phyloP scores from a whole-genome alignment of 2,113 vertebrate species.

The Cinclus mexicanus region DNA sequence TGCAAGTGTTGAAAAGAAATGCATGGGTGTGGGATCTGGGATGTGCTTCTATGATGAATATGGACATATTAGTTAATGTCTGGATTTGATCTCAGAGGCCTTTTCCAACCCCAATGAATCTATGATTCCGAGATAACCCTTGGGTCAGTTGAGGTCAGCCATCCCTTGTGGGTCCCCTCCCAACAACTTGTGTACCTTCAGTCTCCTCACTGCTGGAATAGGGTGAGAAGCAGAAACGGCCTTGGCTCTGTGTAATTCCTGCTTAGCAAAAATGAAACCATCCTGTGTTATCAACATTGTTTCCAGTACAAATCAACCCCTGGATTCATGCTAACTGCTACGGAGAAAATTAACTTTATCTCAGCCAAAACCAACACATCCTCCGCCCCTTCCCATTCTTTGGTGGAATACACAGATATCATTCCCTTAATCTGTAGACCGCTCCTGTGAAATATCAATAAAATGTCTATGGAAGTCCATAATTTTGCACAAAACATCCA shows the following conservation, averaged over 20 bases:
- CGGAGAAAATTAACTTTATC: neutral
- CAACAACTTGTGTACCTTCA: neutral
- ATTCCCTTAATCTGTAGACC: neutral
- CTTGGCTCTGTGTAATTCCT: neutral
- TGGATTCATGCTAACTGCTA: neutral
- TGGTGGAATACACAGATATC: neutral
- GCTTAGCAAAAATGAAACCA: neutral
- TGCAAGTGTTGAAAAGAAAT: neutral
- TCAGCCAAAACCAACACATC: neutral
- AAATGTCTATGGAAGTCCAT: neutral
- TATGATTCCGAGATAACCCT: neutral
- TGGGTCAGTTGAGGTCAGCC: neutral
- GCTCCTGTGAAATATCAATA: neutral
- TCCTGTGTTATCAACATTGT: neutral
- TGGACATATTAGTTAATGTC: neutral
- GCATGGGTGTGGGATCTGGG: neutral
- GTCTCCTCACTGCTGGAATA: neutral
- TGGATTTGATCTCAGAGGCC: neutral
- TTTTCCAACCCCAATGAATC: neutral
- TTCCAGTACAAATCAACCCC: neutral
- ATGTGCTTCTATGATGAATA: too few relatives aligned
- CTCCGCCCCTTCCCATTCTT: neutral
- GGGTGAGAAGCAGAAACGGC: neutral
- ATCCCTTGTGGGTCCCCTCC: neutral
- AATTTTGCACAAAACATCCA: neutral